Percentiles rank a stretch among this genome's conserved stretches.
Conservation (phyloP, 2,888 invertebrate genomes). For the Mythimna impura region DNA sequence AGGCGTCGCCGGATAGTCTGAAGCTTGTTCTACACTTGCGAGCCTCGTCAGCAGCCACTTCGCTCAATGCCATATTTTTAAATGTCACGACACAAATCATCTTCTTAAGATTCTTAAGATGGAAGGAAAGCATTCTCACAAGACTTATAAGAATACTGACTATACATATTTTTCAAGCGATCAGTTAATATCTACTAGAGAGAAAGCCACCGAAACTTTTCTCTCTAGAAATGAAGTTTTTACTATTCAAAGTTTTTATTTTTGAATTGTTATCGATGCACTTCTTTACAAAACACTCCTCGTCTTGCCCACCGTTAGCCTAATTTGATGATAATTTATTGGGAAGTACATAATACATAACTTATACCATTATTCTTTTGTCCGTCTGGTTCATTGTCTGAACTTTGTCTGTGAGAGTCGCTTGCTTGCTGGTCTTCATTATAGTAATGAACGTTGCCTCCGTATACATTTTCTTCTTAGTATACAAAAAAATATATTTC, state of each 20-base stretch:
- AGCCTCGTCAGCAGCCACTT: slow-evolving; percentile 51
- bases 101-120: slow-evolving; percentile 14
- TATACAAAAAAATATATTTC: slow-evolving; percentile 43
- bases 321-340: slow-evolving; percentile 72
- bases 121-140: slow-evolving; percentile 30
- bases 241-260: slow-evolving; percentile 35
- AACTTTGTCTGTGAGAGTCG: slow-evolving; percentile 52
- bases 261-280: slow-evolving; percentile 61
- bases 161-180: not conserved
- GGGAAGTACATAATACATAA: slow-evolving; percentile 63
- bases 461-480: slow-evolving; percentile 39
- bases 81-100: slow-evolving; percentile 38
- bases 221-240: not conserved
- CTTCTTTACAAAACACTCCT: slow-evolving; percentile 63
- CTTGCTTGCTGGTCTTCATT: slow-evolving; percentile 47
- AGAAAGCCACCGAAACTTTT: slow-evolving; percentile 19
- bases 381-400: slow-evolving; percentile 56
- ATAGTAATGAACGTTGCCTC: slow-evolving; percentile 46
- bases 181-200: slow-evolving; percentile 8
- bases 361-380: slow-evolving; percentile 57
- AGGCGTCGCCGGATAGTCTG: slow-evolving; percentile 74
- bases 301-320: slow-evolving; percentile 68
- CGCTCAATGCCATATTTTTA: slow-evolving; percentile 49
- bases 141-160: slow-evolving; percentile 4
- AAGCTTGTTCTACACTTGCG: slow-evolving; percentile 66